Percentiles rank a stretch among this genome's conserved stretches.
These are phyloP conservation scores for Lathronympha strigana DNA, from an alignment of 2,888 invertebrate genomes.

Conservation along the genomic window DNA sequence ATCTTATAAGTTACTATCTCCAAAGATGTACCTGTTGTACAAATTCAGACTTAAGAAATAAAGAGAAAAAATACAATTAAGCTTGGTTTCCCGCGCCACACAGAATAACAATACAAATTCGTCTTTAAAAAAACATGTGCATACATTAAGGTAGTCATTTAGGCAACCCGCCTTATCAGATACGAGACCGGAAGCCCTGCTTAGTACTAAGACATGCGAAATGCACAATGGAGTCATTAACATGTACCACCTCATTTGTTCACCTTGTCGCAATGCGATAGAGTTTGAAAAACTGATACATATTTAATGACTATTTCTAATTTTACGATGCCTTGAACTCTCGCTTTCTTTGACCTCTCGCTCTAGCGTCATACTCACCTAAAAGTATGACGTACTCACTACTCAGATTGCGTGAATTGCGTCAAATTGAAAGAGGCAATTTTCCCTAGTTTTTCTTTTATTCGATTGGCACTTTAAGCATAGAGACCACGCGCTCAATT, in stretches of 20 bases:
- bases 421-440: too few relatives aligned
- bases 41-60: too few relatives aligned
- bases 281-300: too few relatives aligned
- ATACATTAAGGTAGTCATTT: slow-evolving; percentile 6
- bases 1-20: too few relatives aligned
- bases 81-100: too few relatives aligned
- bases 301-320: slow-evolving; percentile 2
- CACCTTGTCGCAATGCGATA: neutral
- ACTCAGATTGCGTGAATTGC: too few relatives aligned
- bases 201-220: slow-evolving; percentile 4
- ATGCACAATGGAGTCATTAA: neutral
- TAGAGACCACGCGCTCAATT: too few relatives aligned
- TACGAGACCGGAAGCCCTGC: slow-evolving; percentile 10
- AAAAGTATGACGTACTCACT: neutral
- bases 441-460: too few relatives aligned
- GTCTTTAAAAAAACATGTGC: neutral
- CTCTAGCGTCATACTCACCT: neutral
- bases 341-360: slow-evolving; percentile 19
- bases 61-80: too few relatives aligned
- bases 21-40: too few relatives aligned
- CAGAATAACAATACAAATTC: neutral
- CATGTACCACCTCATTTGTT: neutral
- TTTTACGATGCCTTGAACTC: slow-evolving; percentile 14
- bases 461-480: too few relatives aligned
- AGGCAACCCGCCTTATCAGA: slow-evolving; percentile 12